Conservation (phyloP, 2,113 vertebrate genomes). For the Budorcas taxicolor region DNA sequence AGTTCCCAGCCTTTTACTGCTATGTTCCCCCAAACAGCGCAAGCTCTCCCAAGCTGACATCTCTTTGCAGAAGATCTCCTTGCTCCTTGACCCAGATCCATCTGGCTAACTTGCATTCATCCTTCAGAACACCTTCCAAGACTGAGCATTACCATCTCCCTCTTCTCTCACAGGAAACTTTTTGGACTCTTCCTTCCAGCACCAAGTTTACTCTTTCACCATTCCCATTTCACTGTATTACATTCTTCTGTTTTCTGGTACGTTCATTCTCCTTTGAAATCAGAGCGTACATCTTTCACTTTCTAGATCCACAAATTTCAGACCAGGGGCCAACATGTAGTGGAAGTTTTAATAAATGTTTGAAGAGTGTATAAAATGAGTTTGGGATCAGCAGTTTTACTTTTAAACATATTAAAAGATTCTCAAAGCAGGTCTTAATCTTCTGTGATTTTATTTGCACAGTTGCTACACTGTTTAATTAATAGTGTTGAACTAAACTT, state of each 20-base stretch:
- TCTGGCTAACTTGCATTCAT: not conserved
- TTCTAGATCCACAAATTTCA: not conserved
- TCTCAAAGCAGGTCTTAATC: not conserved
- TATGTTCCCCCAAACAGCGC: not conserved
- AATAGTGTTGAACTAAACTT: not conserved
- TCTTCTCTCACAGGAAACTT: not conserved
- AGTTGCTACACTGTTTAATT: not conserved
- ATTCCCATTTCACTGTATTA: not conserved
- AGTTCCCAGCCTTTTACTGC: not conserved
- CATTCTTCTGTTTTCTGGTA: not conserved
- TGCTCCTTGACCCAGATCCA: not conserved
- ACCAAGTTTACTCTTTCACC: not conserved
- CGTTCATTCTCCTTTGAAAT: not conserved
- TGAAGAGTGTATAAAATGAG: not conserved
- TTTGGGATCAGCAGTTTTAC: not conserved
- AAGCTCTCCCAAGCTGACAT: not conserved
- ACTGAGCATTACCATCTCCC: not conserved
- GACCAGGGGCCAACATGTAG: not conserved
- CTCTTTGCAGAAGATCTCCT: not conserved
- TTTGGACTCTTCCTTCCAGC: not conserved
- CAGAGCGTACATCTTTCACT: not conserved
- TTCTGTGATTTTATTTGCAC: not conserved
- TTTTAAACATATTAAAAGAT: not conserved
- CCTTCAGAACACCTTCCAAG: not conserved
- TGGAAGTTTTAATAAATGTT: not conserved